Base-by-base conservation (phyloP, 2,113 vertebrate genomes). In the Epinephelus moara region DNA sequence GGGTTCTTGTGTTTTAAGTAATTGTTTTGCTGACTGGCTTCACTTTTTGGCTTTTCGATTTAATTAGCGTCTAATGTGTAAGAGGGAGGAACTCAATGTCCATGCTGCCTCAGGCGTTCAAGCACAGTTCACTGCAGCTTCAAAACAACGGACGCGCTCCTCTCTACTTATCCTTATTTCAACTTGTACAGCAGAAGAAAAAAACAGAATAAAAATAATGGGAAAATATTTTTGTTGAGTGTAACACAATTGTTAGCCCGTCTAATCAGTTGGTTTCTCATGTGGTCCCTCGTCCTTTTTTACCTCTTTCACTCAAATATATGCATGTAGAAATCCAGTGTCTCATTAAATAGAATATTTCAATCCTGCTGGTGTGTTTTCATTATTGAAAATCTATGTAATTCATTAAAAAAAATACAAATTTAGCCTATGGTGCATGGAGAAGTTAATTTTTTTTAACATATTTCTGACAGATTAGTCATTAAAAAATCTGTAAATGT, bases 51-150 rank as follows among this genome's bases (percentile, higher is more conserved):
- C 33, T 37, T 7, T 37, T 37, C 33, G 49, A 62, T 93, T 84
- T 23, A 81, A 73, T 87, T 86, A 87, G 42, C 63, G 27, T 75
- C 40, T 75, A 49, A 50, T 68, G 75, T 68, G 60, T 52, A 37
- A 57, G 13, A 79, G 69, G 63, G 30, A 66, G 52, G 75, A 80
- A 88, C 82, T 85, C 49, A 23, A 69, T 82, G 84, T 83, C 60
- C n/a, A 2, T 80, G 47, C 83, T 68, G 80, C 75, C 78, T 6
- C 25, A 85, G 64, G 30, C 40, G 30, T 50, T 74, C 40, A 25
- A 62, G 25, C 47, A 12, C 61, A 81, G 17, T 53, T 78, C 30
- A 60, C 70, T 84, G 60, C 12, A 40, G 40, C 52, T 73, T 75
- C 47, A 78, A 56, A 55, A 40, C 23, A 55, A 21, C 14, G 4